phyloP scores from a whole-genome alignment of 92 coral and sea anemone genomes.

The Epizoanthus stellaris region DNA sequence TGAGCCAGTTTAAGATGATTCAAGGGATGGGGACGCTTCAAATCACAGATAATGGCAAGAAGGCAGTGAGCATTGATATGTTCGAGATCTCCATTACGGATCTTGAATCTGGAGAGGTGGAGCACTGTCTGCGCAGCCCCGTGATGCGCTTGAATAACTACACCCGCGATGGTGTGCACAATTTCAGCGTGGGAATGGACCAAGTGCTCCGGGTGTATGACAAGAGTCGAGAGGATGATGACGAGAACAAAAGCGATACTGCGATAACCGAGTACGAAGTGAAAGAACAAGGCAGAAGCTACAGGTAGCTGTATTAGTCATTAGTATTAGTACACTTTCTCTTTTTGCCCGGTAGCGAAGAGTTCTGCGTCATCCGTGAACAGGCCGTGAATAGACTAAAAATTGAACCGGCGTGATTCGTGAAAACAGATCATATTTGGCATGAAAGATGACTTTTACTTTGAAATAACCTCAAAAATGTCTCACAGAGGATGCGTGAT shows the following conservation, averaged over 20 bases:
- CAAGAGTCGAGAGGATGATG: constrained; percentile 84
- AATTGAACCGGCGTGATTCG: too few relatives aligned
- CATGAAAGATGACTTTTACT: too few relatives aligned
- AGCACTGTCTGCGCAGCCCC: constrained; percentile 78
- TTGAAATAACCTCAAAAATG: too few relatives aligned
- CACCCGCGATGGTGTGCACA: constrained; percentile 79
- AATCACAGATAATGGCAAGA: constrained; percentile 86
- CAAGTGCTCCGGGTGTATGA: constrained; percentile 87
- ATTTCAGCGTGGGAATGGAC: constrained; percentile 76
- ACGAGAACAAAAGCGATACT: constrained; percentile 78
- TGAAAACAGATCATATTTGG: too few relatives aligned
- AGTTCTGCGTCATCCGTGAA: too few relatives aligned
- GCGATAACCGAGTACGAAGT: constrained; percentile 64
- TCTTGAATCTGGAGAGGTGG: constrained; percentile 78
- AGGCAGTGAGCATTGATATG: constrained; percentile 76
- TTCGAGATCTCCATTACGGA: constrained; percentile 82
- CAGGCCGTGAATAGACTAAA: too few relatives aligned
- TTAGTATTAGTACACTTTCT: too few relatives aligned
- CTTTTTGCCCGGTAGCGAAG: too few relatives aligned
- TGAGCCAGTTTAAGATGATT: constrained; percentile 79
- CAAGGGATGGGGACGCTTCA: constrained; percentile 74
- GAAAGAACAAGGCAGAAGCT: constrained; percentile 39
- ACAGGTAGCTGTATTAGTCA: constrained; percentile 8
- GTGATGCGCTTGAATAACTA: constrained; percentile 68
- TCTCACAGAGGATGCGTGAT: too few relatives aligned